phyloP scores from a whole-genome alignment of 2,797 vertebrate species.

The Echeneis naucrates region DNA sequence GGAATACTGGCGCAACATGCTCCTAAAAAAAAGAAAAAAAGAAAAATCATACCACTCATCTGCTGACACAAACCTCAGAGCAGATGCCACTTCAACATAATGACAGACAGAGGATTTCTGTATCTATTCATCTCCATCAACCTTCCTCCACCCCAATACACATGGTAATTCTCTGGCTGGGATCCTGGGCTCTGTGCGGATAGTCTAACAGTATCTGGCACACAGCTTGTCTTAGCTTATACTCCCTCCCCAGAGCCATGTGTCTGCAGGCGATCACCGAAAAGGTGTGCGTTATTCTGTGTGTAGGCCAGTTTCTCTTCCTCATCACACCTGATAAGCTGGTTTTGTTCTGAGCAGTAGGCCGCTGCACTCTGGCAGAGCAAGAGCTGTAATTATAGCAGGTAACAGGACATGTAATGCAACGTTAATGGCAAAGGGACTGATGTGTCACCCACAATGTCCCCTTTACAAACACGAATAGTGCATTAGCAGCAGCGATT shows the following conservation, averaged over 20 bases:
- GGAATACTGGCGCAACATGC: conserved; percentile 11
- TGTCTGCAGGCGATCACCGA: conserved; percentile 17
- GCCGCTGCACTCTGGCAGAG: conserved; percentile 45
- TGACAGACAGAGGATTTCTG: conserved; percentile 46
- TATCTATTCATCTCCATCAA: conserved; percentile 61
- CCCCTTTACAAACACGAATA: conserved; percentile 57
- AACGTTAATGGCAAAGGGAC: conserved; percentile 66
- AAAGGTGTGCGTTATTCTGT: conserved; percentile 14
- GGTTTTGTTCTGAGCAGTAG: conserved; percentile 46
- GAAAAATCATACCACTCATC: conserved; percentile 3
- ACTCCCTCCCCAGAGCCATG: conserved; percentile 35
- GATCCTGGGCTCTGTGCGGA: conserved; percentile 43
- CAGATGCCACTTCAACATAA: conserved; percentile 49
- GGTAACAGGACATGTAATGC: conserved; percentile 63
- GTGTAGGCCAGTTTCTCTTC: conserved; percentile 9
- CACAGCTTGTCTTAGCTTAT: conserved; percentile 46
- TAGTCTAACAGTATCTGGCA: conserved; percentile 59
- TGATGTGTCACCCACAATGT: conserved; percentile 51
- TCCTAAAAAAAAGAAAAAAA: conserved; percentile 12
- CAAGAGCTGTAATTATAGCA: conserved; percentile 67
- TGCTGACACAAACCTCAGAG: conserved; percentile 37
- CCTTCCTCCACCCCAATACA: conserved; percentile 35
- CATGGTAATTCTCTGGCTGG: conserved; percentile 63
- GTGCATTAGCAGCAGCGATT: conserved; percentile 72
- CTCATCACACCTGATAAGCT: conserved; percentile 52